Base-by-base conservation (phyloP, 2,888 invertebrate genomes). In the Hydrotaea cyrtoneurina region DNA sequence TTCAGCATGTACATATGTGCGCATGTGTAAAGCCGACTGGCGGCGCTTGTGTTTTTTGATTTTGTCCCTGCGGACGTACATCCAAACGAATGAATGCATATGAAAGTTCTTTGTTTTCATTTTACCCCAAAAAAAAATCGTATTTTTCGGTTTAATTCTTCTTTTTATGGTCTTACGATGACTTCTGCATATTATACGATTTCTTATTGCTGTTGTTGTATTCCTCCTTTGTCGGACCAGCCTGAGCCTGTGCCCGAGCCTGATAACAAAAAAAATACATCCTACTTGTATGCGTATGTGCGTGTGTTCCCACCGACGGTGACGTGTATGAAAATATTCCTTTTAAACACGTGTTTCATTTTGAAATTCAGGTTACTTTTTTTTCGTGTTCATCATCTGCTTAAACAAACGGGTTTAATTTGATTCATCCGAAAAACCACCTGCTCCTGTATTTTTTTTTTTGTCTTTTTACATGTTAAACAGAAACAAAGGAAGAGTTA, bases 381-480 rank as follows among this genome's bases (percentile, higher is more conserved):
- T 43, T 73, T 72, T 76, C 2, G 7, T 43, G 39, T 66, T 81
- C 73, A 85, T 85, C 82, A 85, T 85, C 85, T 82, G 85, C 85
- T 85, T 43, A 85, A 82, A 80, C 79, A 85, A 85, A 85, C 85
- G 85, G 82, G 85, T 85, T 85, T 82, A 82, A 85, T 85, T 85
- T 85, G 85, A 85, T 80, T 85, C 82, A 85, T 79, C 77, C 64
- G 82, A 85, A 82, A 85, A 85, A 82, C 82, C 85, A 85, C 85
- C 85, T 85, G 85, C 85, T 85, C 79, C 82, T 85, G 59, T 79
- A 62, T 74, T 23, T 71, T 53, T 36, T 31, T 10, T 62, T 31
- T 19, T 53, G 26, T 17, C 17, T 55, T 17, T 71, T 31, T 36
- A 15, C 15, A 21, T 26, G 19, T 43, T 72, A 15, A 17, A 17